A percentile compares a stretch with the other conserved stretches of the same genome.
phyloP scores from a whole-genome alignment of 1,140 invertebrate genomes.

The Drosophila takahashii region DNA sequence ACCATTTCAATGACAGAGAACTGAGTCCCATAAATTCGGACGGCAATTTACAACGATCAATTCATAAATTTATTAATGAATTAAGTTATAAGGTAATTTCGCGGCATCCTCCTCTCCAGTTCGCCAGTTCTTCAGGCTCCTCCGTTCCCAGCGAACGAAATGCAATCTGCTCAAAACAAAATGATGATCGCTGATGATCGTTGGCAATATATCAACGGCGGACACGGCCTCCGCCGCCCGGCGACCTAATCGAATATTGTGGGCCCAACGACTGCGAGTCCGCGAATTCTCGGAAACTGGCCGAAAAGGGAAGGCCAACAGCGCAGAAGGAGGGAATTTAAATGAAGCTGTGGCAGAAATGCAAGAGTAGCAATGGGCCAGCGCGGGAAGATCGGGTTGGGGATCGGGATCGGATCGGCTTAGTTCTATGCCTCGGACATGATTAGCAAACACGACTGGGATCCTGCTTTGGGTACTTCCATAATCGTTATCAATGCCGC shows the following conservation, averaged over 20 bases:
- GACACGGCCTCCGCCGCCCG: constrained; percentile 44
- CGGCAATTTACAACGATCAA: constrained; percentile 80
- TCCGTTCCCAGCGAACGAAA: constrained; percentile 36
- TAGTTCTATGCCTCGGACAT: constrained; percentile 48
- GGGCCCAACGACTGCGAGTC: constrained; percentile 27
- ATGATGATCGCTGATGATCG: constrained; percentile 71
- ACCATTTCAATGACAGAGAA: constrained; percentile 50
- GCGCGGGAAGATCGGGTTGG: not conserved
- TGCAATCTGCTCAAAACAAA: constrained; percentile 63
- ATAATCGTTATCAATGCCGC: constrained; percentile 72
- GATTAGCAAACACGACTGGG: constrained; percentile 56
- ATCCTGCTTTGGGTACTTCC: constrained; percentile 17
- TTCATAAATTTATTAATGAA: constrained; percentile 84
- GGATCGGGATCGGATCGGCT: constrained; percentile 5
- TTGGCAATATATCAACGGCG: constrained; percentile 66
- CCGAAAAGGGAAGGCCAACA: constrained; percentile 39
- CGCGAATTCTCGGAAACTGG: constrained; percentile 68
- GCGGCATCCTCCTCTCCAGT: constrained; percentile 25
- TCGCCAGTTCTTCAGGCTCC: not conserved
- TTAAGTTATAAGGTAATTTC: constrained; percentile 84
- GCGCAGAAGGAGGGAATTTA: constrained; percentile 54
- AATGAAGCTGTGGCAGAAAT: constrained; percentile 69
- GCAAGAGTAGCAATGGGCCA: not conserved
- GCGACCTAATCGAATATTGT: constrained; percentile 73
- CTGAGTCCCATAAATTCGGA: constrained; percentile 70